Percentiles rank a stretch among this genome's conserved stretches.
These are phyloP conservation scores for Andrena flavipes DNA, from an alignment of 2,888 invertebrate genomes.

Conservation along the genomic window DNA sequence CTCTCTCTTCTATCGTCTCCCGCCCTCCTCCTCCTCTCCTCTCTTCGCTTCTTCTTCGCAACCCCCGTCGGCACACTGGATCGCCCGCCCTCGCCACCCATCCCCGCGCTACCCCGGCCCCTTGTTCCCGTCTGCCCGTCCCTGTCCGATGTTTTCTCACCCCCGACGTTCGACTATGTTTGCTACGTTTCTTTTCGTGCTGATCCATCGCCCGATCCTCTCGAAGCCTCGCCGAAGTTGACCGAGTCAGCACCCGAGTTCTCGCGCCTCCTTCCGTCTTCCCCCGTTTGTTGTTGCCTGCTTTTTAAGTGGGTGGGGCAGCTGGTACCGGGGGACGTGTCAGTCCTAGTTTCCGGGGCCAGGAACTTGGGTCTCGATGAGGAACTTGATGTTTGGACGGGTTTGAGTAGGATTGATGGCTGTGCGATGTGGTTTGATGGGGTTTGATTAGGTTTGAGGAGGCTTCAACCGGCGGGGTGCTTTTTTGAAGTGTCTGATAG, in stretches of 20 bases:
- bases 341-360: not conserved
- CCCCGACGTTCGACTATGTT: not conserved
- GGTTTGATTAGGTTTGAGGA: no score
- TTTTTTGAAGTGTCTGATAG: no score
- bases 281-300: not conserved
- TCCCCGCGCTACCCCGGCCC: not conserved
- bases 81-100: not conserved
- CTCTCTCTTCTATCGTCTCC: conserved; percentile 62
- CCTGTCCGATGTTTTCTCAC: conserved; percentile 2
- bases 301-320: not conserved
- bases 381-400: no score
- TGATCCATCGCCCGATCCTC: conserved; percentile 11
- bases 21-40: conserved; percentile 43
- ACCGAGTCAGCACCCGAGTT: not conserved
- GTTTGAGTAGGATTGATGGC: no score
- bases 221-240: conserved; percentile 4
- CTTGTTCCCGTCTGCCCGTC: not conserved
- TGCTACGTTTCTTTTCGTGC: conserved; percentile 28
- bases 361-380: not conserved
- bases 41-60: conserved; percentile 51
- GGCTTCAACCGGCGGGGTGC: no score
- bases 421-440: no score
- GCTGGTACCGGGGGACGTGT: not conserved
- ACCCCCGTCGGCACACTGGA: conserved; percentile 21
- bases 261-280: not conserved